Evolutionary conservation across 1,140 invertebrate species (phyloP).

Genomic region (Tetranychus cinnabarinus): DNA sequence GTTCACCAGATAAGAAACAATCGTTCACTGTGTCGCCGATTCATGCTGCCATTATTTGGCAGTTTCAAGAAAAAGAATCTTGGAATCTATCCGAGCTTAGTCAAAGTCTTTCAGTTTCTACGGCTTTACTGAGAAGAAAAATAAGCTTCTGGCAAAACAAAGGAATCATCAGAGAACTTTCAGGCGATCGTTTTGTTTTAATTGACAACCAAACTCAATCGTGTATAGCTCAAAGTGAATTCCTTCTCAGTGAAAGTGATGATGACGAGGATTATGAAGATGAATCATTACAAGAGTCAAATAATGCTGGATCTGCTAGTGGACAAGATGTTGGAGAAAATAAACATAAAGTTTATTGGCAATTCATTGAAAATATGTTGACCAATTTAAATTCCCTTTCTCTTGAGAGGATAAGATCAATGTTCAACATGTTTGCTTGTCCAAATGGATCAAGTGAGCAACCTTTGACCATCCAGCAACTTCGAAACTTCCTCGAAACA

Average conservation of each 20-base stretch:
- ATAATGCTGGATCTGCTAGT: slow-evolving; percentile 44
- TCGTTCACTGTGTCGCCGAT: slow-evolving; percentile 68
- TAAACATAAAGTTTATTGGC: slow-evolving; percentile 52
- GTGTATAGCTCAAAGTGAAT: not conserved
- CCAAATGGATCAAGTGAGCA: slow-evolving; percentile 44
- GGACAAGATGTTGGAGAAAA: slow-evolving; percentile 58
- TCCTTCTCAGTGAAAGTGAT: slow-evolving; percentile 26
- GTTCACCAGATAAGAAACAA: slow-evolving; percentile 38
- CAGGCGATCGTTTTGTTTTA: slow-evolving; percentile 45
- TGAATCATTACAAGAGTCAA: slow-evolving; percentile 47
- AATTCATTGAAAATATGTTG: slow-evolving; percentile 86
- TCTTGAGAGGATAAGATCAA: slow-evolving; percentile 78
- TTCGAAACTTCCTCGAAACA: slow-evolving; percentile 34
- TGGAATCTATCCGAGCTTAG: slow-evolving; percentile 65
- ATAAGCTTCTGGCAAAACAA: slow-evolving; percentile 63
- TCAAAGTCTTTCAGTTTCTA: slow-evolving; percentile 53
- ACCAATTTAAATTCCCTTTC: slow-evolving; percentile 81
- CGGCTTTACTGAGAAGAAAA: slow-evolving; percentile 51
- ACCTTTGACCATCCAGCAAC: slow-evolving; percentile 63
- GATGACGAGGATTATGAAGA: slow-evolving; percentile 42
- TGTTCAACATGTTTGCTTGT: slow-evolving; percentile 79
- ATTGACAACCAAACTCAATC: slow-evolving; percentile 34
- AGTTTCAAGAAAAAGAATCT: slow-evolving; percentile 69
- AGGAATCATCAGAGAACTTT: slow-evolving; percentile 49
- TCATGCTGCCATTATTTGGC: slow-evolving; percentile 77